Percentiles rank a stretch among this genome's conserved stretches.
phyloP scores from a whole-genome alignment of 1,140 invertebrate genomes.

The Caenorhabditis elegans region DNA sequence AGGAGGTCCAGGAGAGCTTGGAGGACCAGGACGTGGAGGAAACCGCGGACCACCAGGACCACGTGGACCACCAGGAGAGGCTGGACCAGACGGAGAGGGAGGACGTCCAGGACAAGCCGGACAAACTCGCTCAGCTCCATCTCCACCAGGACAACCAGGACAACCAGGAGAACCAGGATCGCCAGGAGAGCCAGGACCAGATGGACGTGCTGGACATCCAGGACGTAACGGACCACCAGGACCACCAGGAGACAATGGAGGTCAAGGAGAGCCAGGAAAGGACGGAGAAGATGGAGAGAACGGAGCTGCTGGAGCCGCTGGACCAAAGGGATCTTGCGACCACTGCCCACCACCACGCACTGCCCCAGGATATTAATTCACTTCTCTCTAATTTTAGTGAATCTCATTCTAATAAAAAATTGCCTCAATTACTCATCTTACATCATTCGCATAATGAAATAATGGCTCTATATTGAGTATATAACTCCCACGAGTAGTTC shows the following conservation, averaged over 20 bases:
- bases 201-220: slow-evolving; percentile 28
- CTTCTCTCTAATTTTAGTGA: slow-evolving; percentile 8
- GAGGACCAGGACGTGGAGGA: slow-evolving; percentile 35
- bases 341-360: slow-evolving; percentile 43
- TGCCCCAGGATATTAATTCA: slow-evolving; percentile 42
- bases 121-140: neutral
- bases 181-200: slow-evolving; percentile 26
- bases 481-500: too few relatives aligned
- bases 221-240: slow-evolving; percentile 26
- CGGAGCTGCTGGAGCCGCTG: slow-evolving; percentile 35
- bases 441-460: too few relatives aligned
- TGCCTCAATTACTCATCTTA: neutral
- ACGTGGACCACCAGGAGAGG: slow-evolving; percentile 32
- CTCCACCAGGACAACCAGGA: slow-evolving; percentile 30
- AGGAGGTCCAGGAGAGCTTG: slow-evolving; percentile 40
- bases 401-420: slow-evolving; percentile 2
- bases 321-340: slow-evolving; percentile 41
- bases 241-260: slow-evolving; percentile 38
- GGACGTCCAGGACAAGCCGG: slow-evolving; percentile 10
- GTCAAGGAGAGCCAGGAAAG: slow-evolving; percentile 41
- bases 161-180: slow-evolving; percentile 25
- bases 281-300: slow-evolving; percentile 31
- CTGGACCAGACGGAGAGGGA: slow-evolving; percentile 29
- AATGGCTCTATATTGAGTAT: too few relatives aligned
- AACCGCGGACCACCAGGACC: slow-evolving; percentile 40